Percentiles rank a stretch among this genome's conserved stretches.
Conservation (phyloP, 2,888 invertebrate genomes). For the Zaprionus bogoriensis region DNA sequence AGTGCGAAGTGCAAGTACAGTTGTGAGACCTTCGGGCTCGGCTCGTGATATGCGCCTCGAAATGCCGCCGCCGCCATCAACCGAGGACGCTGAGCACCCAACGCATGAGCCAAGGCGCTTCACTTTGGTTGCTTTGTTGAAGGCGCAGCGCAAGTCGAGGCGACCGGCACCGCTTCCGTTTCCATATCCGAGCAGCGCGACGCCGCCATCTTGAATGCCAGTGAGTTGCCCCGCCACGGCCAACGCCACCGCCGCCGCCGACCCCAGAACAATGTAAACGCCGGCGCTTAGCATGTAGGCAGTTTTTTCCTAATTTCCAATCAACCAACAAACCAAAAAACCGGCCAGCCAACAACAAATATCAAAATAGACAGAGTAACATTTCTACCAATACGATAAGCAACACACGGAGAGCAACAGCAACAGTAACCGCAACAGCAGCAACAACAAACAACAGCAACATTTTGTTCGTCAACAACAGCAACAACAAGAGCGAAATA, state of each 20-base stretch:
- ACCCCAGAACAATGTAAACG: constrained; percentile 71
- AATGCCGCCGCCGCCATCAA: constrained; percentile 40
- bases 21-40: background rate
- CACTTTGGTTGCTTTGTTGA: constrained; percentile 4
- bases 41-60: constrained; percentile 18
- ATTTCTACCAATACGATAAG: constrained; percentile 69
- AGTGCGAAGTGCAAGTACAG: background rate
- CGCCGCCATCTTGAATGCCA: constrained; percentile 74
- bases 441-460: constrained; percentile 34
- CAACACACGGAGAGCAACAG: constrained; percentile 52
- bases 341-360: constrained; percentile 79
- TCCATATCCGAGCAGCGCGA: constrained; percentile 42
- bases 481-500: constrained; percentile 24
- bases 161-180: constrained; percentile 32
- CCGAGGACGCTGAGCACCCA: constrained; percentile 16
- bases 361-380: constrained; percentile 73
- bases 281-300: constrained; percentile 69
- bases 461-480: constrained; percentile 70
- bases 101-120: background rate
- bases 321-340: constrained; percentile 50
- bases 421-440: constrained; percentile 46
- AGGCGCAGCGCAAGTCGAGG: constrained; percentile 16
- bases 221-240: constrained; percentile 14
- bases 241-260: constrained; percentile 15
- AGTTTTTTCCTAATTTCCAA: constrained; percentile 72